Percentiles rank a stretch among this genome's conserved stretches.
These are phyloP conservation scores for Pogoniulus pusillus DNA, from an alignment of 2,797 vertebrate genomes.

Conservation along the genomic window DNA sequence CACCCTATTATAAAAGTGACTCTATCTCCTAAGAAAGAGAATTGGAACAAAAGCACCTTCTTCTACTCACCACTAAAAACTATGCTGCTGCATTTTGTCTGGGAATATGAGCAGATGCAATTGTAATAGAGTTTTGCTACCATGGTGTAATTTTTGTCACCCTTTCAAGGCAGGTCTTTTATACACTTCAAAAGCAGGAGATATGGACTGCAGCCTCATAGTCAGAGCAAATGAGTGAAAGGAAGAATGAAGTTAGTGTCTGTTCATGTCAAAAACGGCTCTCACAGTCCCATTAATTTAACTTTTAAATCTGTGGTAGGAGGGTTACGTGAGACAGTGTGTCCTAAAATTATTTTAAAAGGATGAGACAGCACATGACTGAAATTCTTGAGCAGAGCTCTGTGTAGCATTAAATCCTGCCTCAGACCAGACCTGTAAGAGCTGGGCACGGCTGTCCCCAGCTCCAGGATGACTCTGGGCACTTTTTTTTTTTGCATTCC, in stretches of 20 bases:
- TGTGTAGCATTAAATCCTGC: background rate
- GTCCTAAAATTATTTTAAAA: background rate
- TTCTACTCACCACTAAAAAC: background rate
- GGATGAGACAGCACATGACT: background rate
- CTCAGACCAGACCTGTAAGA: background rate
- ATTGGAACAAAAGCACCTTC: background rate
- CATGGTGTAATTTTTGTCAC: background rate
- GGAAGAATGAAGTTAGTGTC: background rate
- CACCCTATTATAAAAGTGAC: background rate
- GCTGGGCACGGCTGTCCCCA: background rate
- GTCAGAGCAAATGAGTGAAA: background rate
- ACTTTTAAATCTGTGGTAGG: background rate
- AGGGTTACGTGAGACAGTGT: background rate
- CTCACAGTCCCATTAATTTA: background rate
- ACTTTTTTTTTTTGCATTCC: background rate
- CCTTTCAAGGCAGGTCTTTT: background rate
- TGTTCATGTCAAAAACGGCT: no score
- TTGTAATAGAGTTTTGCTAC: background rate
- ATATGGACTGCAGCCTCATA: background rate
- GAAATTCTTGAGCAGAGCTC: background rate
- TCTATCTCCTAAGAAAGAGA: background rate
- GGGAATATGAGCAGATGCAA: background rate
- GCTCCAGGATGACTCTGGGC: background rate
- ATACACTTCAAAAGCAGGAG: background rate
- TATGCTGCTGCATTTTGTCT: background rate